Evolutionary conservation across 2,113 vertebrate species (phyloP).

Genomic region (Amblyornis subalaris): DNA sequence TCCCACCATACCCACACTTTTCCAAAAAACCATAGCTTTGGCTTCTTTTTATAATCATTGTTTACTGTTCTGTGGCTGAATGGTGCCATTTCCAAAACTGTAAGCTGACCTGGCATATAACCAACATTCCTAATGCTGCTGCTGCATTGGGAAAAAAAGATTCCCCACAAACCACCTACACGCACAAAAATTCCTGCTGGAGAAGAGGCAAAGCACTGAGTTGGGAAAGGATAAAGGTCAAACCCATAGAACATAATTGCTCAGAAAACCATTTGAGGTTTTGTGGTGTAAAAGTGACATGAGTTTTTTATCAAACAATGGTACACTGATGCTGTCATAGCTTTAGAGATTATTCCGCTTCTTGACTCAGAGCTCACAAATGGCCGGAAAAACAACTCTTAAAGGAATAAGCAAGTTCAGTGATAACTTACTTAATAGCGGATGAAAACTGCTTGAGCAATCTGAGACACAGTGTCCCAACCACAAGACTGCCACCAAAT

Average conservation of each 20-base stretch:
- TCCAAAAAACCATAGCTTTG: not conserved
- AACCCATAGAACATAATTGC: not conserved
- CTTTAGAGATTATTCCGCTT: not conserved
- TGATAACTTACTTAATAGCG: not conserved
- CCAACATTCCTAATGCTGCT: not conserved
- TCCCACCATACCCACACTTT: not conserved
- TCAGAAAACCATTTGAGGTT: not conserved
- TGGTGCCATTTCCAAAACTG: not conserved
- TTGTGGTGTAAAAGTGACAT: conserved; percentile 22
- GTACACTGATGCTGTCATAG: not conserved
- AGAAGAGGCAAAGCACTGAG: not conserved
- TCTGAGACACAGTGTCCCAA: not conserved
- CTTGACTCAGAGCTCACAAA: not conserved
- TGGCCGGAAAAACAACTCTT: not conserved
- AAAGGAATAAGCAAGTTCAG: not conserved
- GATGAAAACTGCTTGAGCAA: not conserved
- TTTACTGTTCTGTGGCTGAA: not conserved
- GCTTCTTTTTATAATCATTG: not conserved
- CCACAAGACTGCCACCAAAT: not conserved
- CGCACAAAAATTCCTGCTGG: not conserved
- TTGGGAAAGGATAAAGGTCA: not conserved
- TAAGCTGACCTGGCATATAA: not conserved
- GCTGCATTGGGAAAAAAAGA: not conserved
- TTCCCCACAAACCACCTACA: not conserved
- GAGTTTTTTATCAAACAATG: not conserved